Evolutionary conservation across 2,888 invertebrate genomes (phyloP), one percentile per base, ranked within the genome.

Genomic region (Himalopsyche japonica): DNA sequence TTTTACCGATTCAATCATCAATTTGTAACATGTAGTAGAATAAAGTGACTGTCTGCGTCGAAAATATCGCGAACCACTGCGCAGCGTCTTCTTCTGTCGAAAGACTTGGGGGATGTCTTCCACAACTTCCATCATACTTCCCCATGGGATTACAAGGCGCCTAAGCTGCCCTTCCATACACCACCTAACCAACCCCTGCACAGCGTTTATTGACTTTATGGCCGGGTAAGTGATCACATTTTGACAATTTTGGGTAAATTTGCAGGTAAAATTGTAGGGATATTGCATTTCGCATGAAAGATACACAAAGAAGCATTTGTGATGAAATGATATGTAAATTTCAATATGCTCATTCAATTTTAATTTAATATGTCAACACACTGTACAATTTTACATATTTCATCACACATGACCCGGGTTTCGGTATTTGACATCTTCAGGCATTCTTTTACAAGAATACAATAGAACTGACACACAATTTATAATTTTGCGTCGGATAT

Each of bases 101-200:
- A n/a, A n/a, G 93, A 95, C 32, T 91, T 95, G 87, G 96, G 96
- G 24, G 96, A 96, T 90, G 97, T 97, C 10, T 97, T 95, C 94
- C 97, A 97, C 91, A 97, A 97, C 90, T 97, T 95, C 91, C 97
- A 97, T 89, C 97, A 97, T 91, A 92, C 93, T 3, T 96, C 95
- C 92, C 95, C 96, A 3, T 95, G 94, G 93, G 96, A 96, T 90
- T 96, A 96, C 92, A 93, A 95, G 88, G 94, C 95, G 48, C 93
- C 95, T 15, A 95, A 96, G 89, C 92, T 94, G 87, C 95, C 95
- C 49, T 90, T 93, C 76, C 93, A 93, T 89, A 93, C 93, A 87
- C 91, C 92, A 91, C 10, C 37, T 34, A 34, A 90, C 94, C 27
- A 96, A 96, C 87, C 92, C 94, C n/a, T 95, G 95, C 24, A 94